Evolutionary conservation across 2,888 invertebrate genomes (phyloP), one percentile per base, ranked within the genome.

Genomic region (Dryobotodes eremita): DNA sequence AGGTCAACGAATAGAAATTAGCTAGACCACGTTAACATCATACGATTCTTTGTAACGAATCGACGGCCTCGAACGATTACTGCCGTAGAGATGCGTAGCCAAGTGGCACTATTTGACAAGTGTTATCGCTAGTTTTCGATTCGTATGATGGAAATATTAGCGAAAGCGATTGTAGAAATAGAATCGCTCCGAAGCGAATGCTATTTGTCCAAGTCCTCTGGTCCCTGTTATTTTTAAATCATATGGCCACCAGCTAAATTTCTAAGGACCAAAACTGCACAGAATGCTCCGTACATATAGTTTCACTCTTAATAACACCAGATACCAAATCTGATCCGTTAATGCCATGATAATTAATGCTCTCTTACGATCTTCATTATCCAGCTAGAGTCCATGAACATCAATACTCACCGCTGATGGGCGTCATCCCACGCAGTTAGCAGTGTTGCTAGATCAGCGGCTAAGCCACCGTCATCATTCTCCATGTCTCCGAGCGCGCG

Each of bases 361-460:
- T n/a, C 13, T 42, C 20, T 23, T 53, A 11, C 31, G 13, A 68
- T 3, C 7, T 20, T 20, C 48, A 13, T 11, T 20, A 26, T 23
- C 8, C 4, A 46, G 15, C 8, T n/a, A n/a, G 46, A 46, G 55
- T n/a, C 26, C 26, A 61, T 31, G 11, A 26, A 10, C 6, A 46
- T 0, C 17, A 31, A 1, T 72, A 88, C 92, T 89, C 57, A 98
- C 98, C 97, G 97, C 91, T 98, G 97, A 91, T 98, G 97, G 11
- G 97, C 97, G 78, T 98, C 98, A 89, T 98, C 98, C 98, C 98
- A 98, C 31, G 98, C 97, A 13, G 97, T 96, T 88, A 98, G 97
- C 85, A 98, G 94, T 71, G 98, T 97, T 50, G 98, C 97, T 79
- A 98, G 97, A 79, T 98, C 98, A 48, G 97, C 97, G 83, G 98